Evolutionary conservation across 2,888 invertebrate species (phyloP).

Genomic region (Clusia tigrina): DNA sequence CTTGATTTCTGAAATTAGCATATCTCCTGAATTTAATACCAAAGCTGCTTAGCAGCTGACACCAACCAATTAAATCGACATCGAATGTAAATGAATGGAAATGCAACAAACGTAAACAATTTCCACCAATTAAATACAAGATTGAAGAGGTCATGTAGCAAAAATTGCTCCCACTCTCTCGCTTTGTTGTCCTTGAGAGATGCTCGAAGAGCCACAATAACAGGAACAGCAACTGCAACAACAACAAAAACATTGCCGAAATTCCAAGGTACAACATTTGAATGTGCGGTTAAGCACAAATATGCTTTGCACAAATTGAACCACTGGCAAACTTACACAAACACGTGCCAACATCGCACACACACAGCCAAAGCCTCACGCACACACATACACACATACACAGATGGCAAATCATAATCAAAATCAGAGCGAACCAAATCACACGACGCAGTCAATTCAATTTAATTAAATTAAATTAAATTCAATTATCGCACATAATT

Average conservation of each 20-base stretch:
- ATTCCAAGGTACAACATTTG: neutral
- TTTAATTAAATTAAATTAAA: conserved; percentile 48
- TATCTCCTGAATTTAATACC: too few species aligned
- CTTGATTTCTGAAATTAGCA: too few species aligned
- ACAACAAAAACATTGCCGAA: neutral
- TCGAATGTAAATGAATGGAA: too few species aligned
- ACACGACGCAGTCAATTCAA: neutral
- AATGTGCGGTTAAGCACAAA: neutral
- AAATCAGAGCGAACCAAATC: neutral
- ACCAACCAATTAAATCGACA: too few species aligned
- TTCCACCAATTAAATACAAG: too few species aligned
- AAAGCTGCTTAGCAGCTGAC: too few species aligned
- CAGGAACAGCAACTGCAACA: neutral
- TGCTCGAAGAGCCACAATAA: neutral
- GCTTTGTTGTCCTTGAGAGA: too few species aligned
- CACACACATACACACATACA: neutral
- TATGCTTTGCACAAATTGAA: too few species aligned
- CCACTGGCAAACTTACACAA: too few species aligned
- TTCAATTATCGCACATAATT: conserved; percentile 55
- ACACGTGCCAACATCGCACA: neutral
- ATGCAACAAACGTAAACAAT: too few species aligned
- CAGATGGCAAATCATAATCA: neutral
- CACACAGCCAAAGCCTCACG: neutral
- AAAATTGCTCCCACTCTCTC: too few species aligned
- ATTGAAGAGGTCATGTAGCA: too few species aligned